Evolutionary conservation across 2,888 invertebrate genomes (phyloP), one percentile per base, ranked within the genome.

Genomic region (Apantesis nais): DNA sequence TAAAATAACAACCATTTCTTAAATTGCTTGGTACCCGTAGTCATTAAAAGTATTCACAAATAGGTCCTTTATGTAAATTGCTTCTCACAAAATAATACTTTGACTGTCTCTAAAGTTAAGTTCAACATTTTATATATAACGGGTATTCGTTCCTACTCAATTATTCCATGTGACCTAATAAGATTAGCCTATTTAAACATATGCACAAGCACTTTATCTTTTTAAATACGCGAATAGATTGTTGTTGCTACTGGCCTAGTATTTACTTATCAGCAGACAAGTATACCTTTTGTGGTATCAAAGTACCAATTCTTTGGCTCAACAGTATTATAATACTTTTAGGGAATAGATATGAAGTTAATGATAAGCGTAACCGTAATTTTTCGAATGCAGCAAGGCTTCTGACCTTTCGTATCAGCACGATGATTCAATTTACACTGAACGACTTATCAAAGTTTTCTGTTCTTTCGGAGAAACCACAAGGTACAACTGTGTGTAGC

Each of bases 391-490:
- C 61, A 52, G 52, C 29, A 12, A 48, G 62, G 66, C 60, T 66
- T 71, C 63, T 77, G 79, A 79, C 78, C 81, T 74, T 64, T 44
- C 72, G 34, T 72, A 75, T 76, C 80, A 78, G 77, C 70, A 61
- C 8, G 41, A 76, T 85, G 85, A 85, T 71, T 85, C 84, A 85
- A 34, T 62, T 76, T 85, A 74, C 80, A 70, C 70, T 70, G 86
- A 85, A 85, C 68, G 11, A n/a, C 5, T 58, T 58, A 66, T 71
- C 67, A 68, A 70, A 83, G 29, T 81, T 80, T 82, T 79, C 78
- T 80, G 79, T 81, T 78, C 76, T 76, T 85, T 85, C 85, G 58
- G 65, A 68, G 85, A 83, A 84, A 19, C 70, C 66, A 70, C 68
- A 68, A 74, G 62, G 68, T 68, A 68, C 55, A 41, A 39, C 62